Evolutionary conservation across 2,113 vertebrate genomes (phyloP).

Genomic region (Ophiodon elongatus): DNA sequence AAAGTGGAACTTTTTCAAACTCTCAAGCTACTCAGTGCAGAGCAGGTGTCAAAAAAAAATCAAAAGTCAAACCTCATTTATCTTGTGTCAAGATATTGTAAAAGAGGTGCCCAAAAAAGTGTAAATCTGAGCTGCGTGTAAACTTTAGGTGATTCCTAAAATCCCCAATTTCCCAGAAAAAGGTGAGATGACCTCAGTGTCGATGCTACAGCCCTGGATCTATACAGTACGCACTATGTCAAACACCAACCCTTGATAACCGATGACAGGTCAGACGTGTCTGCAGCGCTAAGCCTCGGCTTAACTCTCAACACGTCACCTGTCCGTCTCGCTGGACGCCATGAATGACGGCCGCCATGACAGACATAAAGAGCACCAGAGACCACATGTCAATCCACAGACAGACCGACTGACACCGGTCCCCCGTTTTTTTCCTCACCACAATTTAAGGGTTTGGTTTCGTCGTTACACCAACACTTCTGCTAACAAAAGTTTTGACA

Average conservation of each 20-base stretch:
- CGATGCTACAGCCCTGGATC: neutral
- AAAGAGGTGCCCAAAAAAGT: neutral
- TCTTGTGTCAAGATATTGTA: neutral
- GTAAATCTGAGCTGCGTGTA: neutral
- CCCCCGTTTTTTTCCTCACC: neutral
- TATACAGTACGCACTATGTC: neutral
- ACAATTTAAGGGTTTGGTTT: neutral
- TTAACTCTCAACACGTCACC: conserved; percentile 42
- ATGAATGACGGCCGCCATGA: neutral
- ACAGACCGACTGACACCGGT: neutral
- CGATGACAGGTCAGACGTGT: conserved; percentile 20
- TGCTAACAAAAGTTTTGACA: neutral
- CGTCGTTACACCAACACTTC: neutral
- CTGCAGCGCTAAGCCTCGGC: conserved; percentile 8
- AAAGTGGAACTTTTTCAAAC: neutral
- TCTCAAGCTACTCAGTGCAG: neutral
- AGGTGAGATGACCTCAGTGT: neutral
- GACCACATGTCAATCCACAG: conserved; percentile 2
- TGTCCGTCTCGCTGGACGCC: conserved; percentile 6
- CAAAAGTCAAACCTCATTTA: neutral
- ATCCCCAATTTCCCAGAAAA: neutral
- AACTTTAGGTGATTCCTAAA: neutral
- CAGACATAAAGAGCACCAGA: conserved; percentile 1
- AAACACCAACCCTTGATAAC: neutral
- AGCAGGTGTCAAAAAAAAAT: neutral